Evolutionary conservation across 2,888 invertebrate genomes (phyloP).

Genomic region (Amphimallon solstitiale): DNA sequence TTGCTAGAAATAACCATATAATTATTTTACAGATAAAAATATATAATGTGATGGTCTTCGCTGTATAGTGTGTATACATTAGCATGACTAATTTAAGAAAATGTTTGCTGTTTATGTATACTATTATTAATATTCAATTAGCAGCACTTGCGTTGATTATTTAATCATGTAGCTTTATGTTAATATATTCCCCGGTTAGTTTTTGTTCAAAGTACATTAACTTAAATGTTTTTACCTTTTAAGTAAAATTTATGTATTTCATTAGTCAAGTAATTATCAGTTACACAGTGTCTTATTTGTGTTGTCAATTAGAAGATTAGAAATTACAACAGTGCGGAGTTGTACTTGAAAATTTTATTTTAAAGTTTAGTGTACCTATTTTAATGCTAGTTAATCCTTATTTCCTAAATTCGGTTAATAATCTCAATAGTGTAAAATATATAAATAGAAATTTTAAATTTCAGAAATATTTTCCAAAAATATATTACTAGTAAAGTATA

Average conservation of each 20-base stretch:
- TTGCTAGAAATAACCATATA: constrained; percentile 6
- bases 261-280: no score
- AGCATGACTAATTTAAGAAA: constrained; percentile 6
- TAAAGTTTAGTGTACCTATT: no score
- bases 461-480: no score
- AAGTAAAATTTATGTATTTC: not conserved
- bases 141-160: constrained; percentile 15
- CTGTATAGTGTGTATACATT: constrained; percentile 1
- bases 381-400: no score
- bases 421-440: no score
- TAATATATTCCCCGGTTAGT: not conserved
- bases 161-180: constrained; percentile 1
- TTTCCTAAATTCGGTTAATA: no score
- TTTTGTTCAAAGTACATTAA: not conserved
- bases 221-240: not conserved
- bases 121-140: constrained; percentile 29
- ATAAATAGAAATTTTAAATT: no score
- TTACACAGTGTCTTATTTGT: no score
- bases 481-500: no score
- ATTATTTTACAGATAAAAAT: constrained; percentile 19
- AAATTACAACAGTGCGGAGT: no score
- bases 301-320: no score
- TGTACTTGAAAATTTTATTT: no score
- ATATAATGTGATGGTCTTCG: constrained; percentile 1
- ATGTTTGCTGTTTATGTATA: not conserved